These are phyloP conservation scores for Thalassarche chlororhynchos DNA, from an alignment of 2,113 vertebrate species.

Conservation along the genomic window DNA sequence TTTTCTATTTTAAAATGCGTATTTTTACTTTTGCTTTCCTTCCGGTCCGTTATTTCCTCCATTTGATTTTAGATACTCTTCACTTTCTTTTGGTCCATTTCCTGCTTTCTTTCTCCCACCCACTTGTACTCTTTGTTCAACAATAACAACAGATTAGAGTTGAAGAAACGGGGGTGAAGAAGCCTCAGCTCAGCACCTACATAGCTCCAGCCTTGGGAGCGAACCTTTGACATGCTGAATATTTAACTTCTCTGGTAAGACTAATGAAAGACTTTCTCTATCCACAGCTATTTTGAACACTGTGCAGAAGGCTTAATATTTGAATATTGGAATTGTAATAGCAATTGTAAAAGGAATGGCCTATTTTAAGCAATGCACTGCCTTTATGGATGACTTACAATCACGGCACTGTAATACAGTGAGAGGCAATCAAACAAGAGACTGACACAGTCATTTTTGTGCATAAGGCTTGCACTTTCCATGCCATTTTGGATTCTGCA, in stretches of 20 bases:
- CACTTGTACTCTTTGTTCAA: not conserved
- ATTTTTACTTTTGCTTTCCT: not conserved
- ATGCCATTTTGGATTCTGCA: not conserved
- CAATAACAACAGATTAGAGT: not conserved
- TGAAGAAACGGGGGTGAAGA: not conserved
- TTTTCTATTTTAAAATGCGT: not conserved
- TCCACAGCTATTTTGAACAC: not conserved
- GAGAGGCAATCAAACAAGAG: not conserved
- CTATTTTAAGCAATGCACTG: not conserved
- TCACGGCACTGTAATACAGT: not conserved
- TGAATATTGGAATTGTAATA: not conserved
- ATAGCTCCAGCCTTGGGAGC: not conserved
- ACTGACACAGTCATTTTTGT: not conserved
- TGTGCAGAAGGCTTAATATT: not conserved
- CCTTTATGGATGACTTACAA: not conserved
- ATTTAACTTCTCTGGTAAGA: not conserved
- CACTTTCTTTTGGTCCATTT: not conserved
- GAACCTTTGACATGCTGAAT: not conserved
- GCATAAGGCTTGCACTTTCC: not conserved
- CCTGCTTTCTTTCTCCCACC: not conserved
- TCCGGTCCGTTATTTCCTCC: not conserved
- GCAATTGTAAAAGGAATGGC: not conserved
- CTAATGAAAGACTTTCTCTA: not conserved
- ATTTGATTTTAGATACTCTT: not conserved
- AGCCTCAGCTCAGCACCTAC: not conserved